Evolutionary conservation across 92 coral and sea anemone genomes (phyloP).

Genomic region (Micromussa lordhowensis): DNA sequence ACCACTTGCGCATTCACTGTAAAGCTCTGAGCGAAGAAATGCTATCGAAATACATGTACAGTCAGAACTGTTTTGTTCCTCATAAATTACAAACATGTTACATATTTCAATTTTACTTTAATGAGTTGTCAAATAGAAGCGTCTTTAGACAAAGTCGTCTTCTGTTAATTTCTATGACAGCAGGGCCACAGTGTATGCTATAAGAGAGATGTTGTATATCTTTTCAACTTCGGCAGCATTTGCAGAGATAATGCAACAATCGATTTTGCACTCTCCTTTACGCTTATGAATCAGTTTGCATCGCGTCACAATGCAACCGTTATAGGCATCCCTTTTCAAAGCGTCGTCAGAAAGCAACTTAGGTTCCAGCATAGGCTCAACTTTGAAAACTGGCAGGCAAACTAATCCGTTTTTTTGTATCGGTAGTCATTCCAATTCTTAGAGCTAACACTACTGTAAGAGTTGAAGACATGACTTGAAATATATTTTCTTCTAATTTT

Average conservation of each 20-base stretch:
- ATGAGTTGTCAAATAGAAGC: too few relatives aligned
- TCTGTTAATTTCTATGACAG: background rate
- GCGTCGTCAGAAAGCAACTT: background rate
- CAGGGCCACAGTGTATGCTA: constrained; percentile 10
- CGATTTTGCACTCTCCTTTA: background rate
- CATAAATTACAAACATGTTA: too few relatives aligned
- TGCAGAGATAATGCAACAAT: constrained; percentile 25
- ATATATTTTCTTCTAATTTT: too few relatives aligned
- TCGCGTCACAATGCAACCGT: background rate
- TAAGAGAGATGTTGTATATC: constrained; percentile 3
- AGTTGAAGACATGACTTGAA: constrained; percentile 23
- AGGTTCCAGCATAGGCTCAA: background rate
- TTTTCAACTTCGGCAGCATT: background rate
- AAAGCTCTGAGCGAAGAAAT: too few relatives aligned
- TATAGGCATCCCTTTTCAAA: background rate
- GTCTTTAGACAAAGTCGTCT: background rate
- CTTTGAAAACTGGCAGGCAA: background rate
- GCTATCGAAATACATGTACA: too few relatives aligned
- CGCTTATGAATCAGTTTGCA: background rate
- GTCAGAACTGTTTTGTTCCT: too few relatives aligned
- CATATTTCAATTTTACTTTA: too few relatives aligned
- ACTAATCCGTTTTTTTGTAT: background rate
- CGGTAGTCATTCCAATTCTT: constrained; percentile 36
- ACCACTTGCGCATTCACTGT: too few relatives aligned
- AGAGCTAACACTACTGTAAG: constrained; percentile 9